Evolutionary conservation across 1,140 invertebrate genomes (phyloP), one percentile per base, ranked within the genome.

Genomic region (Microplitis mediator): DNA sequence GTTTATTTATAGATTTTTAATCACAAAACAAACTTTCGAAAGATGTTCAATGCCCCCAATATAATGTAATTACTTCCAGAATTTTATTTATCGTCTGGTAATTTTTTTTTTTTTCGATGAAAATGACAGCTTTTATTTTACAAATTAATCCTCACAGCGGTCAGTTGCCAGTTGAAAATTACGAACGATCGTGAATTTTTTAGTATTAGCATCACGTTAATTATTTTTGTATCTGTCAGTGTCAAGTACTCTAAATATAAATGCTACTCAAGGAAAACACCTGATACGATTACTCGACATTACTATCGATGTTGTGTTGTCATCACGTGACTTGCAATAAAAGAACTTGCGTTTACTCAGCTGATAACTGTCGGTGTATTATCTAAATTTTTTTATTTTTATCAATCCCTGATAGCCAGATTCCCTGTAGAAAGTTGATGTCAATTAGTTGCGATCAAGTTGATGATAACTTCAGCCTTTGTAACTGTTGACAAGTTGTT

Each of bases 161-260:
- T 58, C 39, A 72, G 31, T 23, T 63, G 14, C 16, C 3, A 36
- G 14, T 45, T 14, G 50, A n/a, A 13, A 65, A 72, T 65, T 35
- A 60, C 52, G 13, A 60, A 67, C 63, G 32, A 36, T 54, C 62
- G 8, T 54, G 50, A 14, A 14, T 71, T 31, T 52, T 45, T 34
- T 8, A 14, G 63, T 0, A 54, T 14, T 50, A 63, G 66, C 54
- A 31, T 69, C 34, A 52, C 65, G 63, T 14, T 35, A 64, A 54
- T 71, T 71, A 71, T 71, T 71, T 65, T 71, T 58, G 50, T 50
- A 45, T 50, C 63, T 60, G 71, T 65, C 71, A 71, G 61, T 63
- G 61, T 63, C 61, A 63, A 36, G 4, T 36, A 63, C 61, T 71
- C 69, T 56, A 71, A 71, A 67, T 66, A 60, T 72, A 72, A 56